Evolutionary conservation across 2,888 invertebrate genomes (phyloP), one percentile per base, ranked within the genome.

Genomic region (Trichogramma evanescens): DNA sequence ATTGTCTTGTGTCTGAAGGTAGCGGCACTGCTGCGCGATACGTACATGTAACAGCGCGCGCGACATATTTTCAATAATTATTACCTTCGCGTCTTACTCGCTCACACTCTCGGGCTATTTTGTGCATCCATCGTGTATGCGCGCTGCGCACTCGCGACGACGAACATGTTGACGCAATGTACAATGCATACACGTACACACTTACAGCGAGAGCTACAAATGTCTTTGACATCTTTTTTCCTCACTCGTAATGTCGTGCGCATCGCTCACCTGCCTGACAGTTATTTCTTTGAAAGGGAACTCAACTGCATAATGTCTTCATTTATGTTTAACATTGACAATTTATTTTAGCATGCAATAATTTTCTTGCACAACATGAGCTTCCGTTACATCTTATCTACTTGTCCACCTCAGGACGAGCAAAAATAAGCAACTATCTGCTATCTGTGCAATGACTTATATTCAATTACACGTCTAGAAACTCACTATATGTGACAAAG

Each of bases 41-140:
- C 26, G 26, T 26, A 26, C 26, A 26, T 26, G 26, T 26, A 26
- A 26, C 68, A 63, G 13, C 6, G 5, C 8, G 39, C 63, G 66
- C 67, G 70, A 70, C 72, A 71, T 68, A 71, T 72, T 69, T 69
- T 71, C 66, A 66, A 69, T 70, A 72, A 72, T 71, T 70, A 71
- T 66, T 63, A 57, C 64, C 62, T 65, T 58, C 61, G 63, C 46
- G 39, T 10, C 13, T 41, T 7, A 39, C 26, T 26, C 2, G 26
- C 26, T 26, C 26, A 26, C 26, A 26, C 26, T 26, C 26, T 26
- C 26, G 26, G 3, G 26, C 26, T 26, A 26, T 26, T 26, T 26
- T 26, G 26, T 26, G 26, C 26, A 26, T 26, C 26, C 26, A 26
- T 26, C 50, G 56, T 50, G 39, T 8, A 48, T 45, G 43, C 43